Percentiles rank a stretch among this genome's conserved stretches.
Conservation (phyloP, 2,888 invertebrate genomes). For the Griposia aprilina region DNA sequence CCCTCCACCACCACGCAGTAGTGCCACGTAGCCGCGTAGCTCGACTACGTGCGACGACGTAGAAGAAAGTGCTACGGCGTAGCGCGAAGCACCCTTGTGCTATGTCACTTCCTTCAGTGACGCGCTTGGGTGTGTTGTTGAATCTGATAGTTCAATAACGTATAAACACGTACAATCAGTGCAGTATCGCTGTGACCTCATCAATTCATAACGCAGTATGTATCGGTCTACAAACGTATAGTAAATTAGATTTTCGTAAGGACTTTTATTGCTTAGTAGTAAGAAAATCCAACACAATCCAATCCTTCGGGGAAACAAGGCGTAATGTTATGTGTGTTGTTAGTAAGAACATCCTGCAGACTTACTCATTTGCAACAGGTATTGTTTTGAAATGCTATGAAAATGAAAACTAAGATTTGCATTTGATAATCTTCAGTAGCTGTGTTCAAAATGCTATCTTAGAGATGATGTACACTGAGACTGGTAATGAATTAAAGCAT, state of each 20-base stretch:
- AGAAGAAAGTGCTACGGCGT: constrained; percentile 37
- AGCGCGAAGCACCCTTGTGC: constrained; percentile 3
- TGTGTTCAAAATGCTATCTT: background rate
- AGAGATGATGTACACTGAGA: background rate
- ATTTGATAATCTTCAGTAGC: background rate
- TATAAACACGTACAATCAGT: background rate
- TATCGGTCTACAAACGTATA: background rate
- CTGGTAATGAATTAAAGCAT: background rate
- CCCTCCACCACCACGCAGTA: constrained; percentile 58
- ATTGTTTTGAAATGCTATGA: background rate
- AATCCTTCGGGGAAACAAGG: too few relatives aligned
- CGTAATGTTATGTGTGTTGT: too few relatives aligned
- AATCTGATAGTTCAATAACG: background rate
- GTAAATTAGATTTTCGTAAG: too few relatives aligned
- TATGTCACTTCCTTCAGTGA: constrained; percentile 28
- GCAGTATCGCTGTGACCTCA: background rate
- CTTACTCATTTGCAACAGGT: too few relatives aligned
- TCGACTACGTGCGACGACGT: background rate
- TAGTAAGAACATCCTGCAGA: background rate
- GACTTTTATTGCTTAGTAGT: background rate
- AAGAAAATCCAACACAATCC: background rate
- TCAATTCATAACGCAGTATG: background rate
- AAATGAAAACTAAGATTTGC: background rate
- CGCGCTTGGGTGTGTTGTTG: background rate
- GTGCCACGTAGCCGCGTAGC: constrained; percentile 15